These are phyloP conservation scores for Orientallactaga sibirica DNA, from an alignment of 2,797 vertebrate genomes.

Conservation along the genomic window DNA sequence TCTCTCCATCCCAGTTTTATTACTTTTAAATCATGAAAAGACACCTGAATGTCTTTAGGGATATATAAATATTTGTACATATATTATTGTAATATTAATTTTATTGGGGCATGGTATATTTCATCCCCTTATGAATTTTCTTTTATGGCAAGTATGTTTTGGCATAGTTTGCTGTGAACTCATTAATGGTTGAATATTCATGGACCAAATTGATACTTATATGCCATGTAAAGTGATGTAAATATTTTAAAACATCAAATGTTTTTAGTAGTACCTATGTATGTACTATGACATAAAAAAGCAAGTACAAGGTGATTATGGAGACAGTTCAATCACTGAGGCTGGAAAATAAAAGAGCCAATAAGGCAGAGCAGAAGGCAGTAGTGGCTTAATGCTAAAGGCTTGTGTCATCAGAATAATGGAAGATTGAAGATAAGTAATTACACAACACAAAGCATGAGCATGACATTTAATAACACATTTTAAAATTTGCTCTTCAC, in stretches of 20 bases:
- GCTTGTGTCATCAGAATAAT: not conserved
- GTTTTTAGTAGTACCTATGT: not conserved
- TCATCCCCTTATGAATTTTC: slow-evolving; percentile 28
- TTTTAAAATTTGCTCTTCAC: not conserved
- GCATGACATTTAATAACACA: not conserved
- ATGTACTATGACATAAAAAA: not conserved
- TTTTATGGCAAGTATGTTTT: slow-evolving; percentile 43
- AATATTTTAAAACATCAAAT: not conserved
- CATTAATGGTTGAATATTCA: slow-evolving; percentile 7
- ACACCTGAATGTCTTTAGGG: slow-evolving; percentile 3
- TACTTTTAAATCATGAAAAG: slow-evolving; percentile 58
- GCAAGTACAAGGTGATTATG: not conserved
- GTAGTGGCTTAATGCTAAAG: not conserved
- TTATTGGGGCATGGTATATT: not conserved
- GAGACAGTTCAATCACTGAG: not conserved
- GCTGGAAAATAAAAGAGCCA: not conserved
- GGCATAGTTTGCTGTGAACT: slow-evolving; percentile 2
- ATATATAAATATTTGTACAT: not conserved
- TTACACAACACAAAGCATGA: not conserved
- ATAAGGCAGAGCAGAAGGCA: not conserved
- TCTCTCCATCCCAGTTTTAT: no score
- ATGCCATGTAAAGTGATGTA: not conserved
- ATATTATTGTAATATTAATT: not conserved
- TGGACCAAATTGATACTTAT: not conserved
- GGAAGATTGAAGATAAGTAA: not conserved